A percentile compares a stretch with the other conserved stretches of the same genome.
Conservation (phyloP, 2,113 vertebrate species). For the Aldabrachelys gigantea region DNA sequence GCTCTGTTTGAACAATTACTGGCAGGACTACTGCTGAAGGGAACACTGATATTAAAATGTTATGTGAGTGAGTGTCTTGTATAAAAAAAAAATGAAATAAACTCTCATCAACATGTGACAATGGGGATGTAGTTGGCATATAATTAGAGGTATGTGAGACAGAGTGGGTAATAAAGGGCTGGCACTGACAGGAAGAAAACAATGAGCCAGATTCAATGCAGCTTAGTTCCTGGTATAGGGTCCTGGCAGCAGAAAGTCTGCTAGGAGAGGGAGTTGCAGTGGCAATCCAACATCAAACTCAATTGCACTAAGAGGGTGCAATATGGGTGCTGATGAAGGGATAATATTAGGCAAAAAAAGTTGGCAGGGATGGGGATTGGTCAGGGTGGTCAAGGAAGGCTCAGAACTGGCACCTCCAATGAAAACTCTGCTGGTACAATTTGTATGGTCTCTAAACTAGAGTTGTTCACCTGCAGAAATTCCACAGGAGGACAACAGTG, state of each 20-base stretch:
- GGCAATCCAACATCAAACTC: not conserved
- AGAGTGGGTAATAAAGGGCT: not conserved
- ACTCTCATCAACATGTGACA: not conserved
- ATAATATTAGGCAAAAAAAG: not conserved
- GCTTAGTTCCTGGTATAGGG: not conserved
- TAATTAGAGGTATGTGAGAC: not conserved
- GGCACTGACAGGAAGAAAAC: not conserved
- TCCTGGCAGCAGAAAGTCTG: not conserved
- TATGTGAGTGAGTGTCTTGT: not conserved
- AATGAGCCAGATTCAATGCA: too few relatives aligned
- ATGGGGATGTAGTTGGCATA: not conserved
- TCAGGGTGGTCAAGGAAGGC: not conserved
- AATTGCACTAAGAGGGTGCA: not conserved
- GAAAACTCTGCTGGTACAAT: not conserved
- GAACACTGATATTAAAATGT: not conserved
- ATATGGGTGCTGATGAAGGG: not conserved
- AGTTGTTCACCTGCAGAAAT: not conserved
- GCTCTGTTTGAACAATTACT: not conserved
- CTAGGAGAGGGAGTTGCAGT: not conserved
- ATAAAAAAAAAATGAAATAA: not conserved
- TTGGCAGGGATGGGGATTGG: too few relatives aligned
- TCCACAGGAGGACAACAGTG: too few relatives aligned
- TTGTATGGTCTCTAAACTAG: not conserved
- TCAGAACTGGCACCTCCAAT: not conserved
- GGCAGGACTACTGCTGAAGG: not conserved